phyloP scores from a whole-genome alignment of 2,113 vertebrate genomes.

The Zeus faber region DNA sequence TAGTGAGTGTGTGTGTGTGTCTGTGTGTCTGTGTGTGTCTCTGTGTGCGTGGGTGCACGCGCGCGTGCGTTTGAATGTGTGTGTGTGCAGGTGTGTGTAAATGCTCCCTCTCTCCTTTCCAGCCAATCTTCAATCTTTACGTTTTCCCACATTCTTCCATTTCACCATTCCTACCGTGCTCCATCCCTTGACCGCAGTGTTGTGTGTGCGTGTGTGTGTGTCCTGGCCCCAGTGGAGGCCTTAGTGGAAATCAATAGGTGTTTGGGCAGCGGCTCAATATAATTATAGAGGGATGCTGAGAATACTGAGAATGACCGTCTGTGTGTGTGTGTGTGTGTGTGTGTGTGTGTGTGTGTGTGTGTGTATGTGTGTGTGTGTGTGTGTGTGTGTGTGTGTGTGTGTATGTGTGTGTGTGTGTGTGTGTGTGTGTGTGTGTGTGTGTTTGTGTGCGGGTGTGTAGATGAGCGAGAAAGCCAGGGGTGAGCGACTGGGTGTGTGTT shows the following conservation, averaged over 20 bases:
- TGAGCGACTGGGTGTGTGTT: constrained; percentile 18
- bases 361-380: neutral
- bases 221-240: constrained; percentile 35
- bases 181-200: too few relatives aligned
- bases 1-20: too few relatives aligned
- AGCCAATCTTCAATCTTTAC: too few relatives aligned
- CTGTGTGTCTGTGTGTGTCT: too few relatives aligned
- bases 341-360: constrained; percentile 15
- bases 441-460: constrained; percentile 15
- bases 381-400: neutral
- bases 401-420: constrained; percentile 1
- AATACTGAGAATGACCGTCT: constrained; percentile 37
- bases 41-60: too few relatives aligned
- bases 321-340: constrained; percentile 22
- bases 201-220: neutral
- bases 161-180: too few relatives aligned
- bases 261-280: constrained; percentile 65
- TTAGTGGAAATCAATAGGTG: constrained; percentile 62
- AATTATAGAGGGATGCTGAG: constrained; percentile 63
- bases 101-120: too few relatives aligned
- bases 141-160: too few relatives aligned
- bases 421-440: constrained; percentile 2
- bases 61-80: too few relatives aligned
- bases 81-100: too few relatives aligned
- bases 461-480: constrained; percentile 33